Evolutionary conservation across 2,797 vertebrate species (phyloP).

Genomic region (Phyllotis vaccarum): DNA sequence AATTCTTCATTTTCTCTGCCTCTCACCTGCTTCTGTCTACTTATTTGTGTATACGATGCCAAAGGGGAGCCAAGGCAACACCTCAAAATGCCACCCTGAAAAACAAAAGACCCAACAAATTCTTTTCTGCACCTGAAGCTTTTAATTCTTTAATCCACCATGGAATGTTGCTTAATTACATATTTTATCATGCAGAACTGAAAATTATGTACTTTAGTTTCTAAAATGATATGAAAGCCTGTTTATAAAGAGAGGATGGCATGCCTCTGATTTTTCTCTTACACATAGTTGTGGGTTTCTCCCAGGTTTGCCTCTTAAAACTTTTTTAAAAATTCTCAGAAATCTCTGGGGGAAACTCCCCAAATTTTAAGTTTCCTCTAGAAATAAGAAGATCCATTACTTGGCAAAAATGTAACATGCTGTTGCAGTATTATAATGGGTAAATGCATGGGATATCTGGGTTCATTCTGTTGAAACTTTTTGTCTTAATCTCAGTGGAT

Average conservation of each 20-base stretch:
- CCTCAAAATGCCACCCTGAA: constrained; percentile 83
- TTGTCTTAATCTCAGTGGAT: constrained; percentile 45
- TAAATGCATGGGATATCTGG: not conserved
- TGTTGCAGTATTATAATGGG: not conserved
- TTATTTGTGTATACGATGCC: constrained; percentile 82
- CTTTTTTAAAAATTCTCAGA: constrained; percentile 66
- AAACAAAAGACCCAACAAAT: constrained; percentile 83
- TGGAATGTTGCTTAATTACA: constrained; percentile 86
- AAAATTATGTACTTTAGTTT: constrained; percentile 84
- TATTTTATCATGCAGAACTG: constrained; percentile 86
- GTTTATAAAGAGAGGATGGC: constrained; percentile 80
- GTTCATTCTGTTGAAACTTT: not conserved
- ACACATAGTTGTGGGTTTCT: constrained; percentile 79
- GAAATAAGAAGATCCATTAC: constrained; percentile 56
- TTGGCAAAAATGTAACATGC: constrained; percentile 28
- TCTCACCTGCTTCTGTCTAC: constrained; percentile 80
- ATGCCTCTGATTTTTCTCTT: constrained; percentile 69
- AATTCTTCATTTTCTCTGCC: constrained; percentile 71
- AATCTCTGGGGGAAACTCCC: constrained; percentile 29
- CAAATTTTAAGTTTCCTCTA: constrained; percentile 42
- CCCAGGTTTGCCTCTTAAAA: constrained; percentile 72
- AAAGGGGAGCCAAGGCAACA: constrained; percentile 82
- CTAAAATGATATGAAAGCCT: constrained; percentile 82
- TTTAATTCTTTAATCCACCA: constrained; percentile 85
- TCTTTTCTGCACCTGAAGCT: constrained; percentile 85